Base-by-base conservation (phyloP, 2,888 invertebrate genomes). In the Drosophila robusta region DNA sequence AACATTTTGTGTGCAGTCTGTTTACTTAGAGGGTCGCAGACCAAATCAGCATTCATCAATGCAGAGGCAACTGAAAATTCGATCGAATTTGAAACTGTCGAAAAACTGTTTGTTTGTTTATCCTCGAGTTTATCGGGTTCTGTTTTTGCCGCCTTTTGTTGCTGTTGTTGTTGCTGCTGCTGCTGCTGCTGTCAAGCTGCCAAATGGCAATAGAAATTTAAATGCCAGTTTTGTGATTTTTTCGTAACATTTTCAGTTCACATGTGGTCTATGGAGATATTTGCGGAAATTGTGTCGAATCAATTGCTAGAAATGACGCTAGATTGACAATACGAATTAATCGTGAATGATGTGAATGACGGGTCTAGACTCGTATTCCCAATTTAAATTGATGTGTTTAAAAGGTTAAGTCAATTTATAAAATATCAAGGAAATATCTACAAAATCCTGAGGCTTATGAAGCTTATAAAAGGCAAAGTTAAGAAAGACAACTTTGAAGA, bases 191-290 rank as follows among this genome's bases (percentile, higher is more conserved):
- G 82, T 84, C 80, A 68, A 56, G 66, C 65, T 63, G 67, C 78
- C 63, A 78, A 75, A 60, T 45, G 70, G 68, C 87, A 78, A 87
- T 82, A 75, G 75, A 82, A 87, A 82, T 87, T 87, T 82, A 84
- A 82, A 83, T 80, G 78, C 41, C 78, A 42, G 72, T 67, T 79
- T 78, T 68, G 42, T 49, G 63, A 46, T 61, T 75, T 41, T 29
- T 45, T 22, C 26, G 29, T 16, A n/a, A 34, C 32, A 50, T 34
- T 61, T 29, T 26, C 45, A 39, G 62, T 38, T 26, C 61, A 26
- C 56, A 57, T 51, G 18, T 51, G 70, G 70, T 56, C 65, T 52
- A 8, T 22, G 34, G 52, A 55, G 71, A 55, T 60, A 61, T 65
- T 57, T 18, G 51, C 39, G 14, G 42, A 54, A 58, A 60, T 44